Conservation (phyloP, 1,140 invertebrate species). For the Choristoneura fumiferana region DNA sequence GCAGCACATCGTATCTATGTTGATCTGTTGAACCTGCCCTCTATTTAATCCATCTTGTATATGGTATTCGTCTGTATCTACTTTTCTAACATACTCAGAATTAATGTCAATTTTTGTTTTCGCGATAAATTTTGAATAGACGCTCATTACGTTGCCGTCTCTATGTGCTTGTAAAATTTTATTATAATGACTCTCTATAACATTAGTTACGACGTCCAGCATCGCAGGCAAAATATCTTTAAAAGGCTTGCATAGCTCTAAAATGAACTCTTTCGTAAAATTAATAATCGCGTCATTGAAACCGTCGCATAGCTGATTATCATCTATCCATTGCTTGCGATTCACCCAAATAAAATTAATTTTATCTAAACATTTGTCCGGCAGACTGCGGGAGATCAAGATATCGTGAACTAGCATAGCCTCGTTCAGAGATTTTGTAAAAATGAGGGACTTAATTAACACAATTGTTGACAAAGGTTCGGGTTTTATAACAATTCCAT, state of each 20-base stretch:
- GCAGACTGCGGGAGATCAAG: conserved; percentile 6
- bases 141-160: neutral
- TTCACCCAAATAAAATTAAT: conserved; percentile 19
- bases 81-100: conserved; percentile 1
- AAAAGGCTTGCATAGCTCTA: conserved; percentile 26
- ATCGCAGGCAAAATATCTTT: conserved; percentile 7
- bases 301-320: neutral
- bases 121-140: conserved; percentile 18
- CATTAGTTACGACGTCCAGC: conserved; percentile 25
- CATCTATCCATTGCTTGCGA: conserved; percentile 11
- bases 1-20: conserved; percentile 26
- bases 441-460: conserved; percentile 8
- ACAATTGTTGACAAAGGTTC: conserved; percentile 21
- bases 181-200: conserved; percentile 21
- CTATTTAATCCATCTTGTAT: no score
- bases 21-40: conserved; percentile 5
- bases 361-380: neutral
- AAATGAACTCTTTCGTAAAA: conserved; percentile 25
- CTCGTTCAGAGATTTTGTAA: neutral
- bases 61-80: conserved; percentile 13
- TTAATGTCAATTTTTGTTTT: neutral
- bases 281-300: conserved; percentile 15
- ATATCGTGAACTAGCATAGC: conserved; percentile 13
- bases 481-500: conserved; percentile 16
- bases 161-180: neutral